Evolutionary conservation across 2,888 invertebrate species (phyloP).

Genomic region (Phyllotreta striolata): DNA sequence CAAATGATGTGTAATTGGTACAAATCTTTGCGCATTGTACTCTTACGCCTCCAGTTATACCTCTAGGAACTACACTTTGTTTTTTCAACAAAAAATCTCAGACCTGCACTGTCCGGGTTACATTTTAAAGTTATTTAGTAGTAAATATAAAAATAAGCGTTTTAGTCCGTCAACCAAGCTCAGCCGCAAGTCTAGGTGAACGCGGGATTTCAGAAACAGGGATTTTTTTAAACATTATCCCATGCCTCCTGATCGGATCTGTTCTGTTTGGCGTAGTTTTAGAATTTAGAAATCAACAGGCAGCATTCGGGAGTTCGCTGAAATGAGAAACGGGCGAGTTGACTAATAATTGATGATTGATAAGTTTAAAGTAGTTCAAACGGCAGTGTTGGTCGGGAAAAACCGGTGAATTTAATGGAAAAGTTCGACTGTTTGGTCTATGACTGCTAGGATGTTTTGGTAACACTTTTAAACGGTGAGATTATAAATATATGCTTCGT

Average conservation of each 20-base stretch:
- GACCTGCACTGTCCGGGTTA: slow-evolving; percentile 4
- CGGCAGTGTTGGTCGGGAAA: slow-evolving; percentile 4
- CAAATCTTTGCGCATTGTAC: no score
- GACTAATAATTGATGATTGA: slow-evolving; percentile 1
- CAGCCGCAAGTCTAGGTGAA: slow-evolving; percentile 7
- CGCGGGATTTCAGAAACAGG: slow-evolving; percentile 2
- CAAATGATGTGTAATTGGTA: no score
- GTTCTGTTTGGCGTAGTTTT: slow-evolving; percentile 9
- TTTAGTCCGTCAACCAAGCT: slow-evolving; percentile 1
- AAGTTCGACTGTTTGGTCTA: background rate
- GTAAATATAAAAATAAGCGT: slow-evolving; percentile 18
- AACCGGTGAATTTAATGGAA: slow-evolving; percentile 1
- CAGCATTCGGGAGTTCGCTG: slow-evolving; percentile 13
- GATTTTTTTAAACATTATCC: slow-evolving; percentile 2
- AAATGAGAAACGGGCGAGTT: slow-evolving; percentile 4
- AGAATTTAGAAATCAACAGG: slow-evolving; percentile 21
- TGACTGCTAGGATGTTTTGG: no score
- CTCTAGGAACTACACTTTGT: background rate
- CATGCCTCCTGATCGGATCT: slow-evolving; percentile 5
- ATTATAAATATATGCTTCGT: no score
- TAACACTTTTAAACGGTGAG: no score
- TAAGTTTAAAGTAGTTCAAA: background rate
- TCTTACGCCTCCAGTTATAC: no score
- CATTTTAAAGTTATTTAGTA: background rate
- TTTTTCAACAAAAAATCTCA: background rate